These are phyloP conservation scores for Sebastes umbrosus DNA, from an alignment of 2,797 vertebrate genomes.

Conservation along the genomic window DNA sequence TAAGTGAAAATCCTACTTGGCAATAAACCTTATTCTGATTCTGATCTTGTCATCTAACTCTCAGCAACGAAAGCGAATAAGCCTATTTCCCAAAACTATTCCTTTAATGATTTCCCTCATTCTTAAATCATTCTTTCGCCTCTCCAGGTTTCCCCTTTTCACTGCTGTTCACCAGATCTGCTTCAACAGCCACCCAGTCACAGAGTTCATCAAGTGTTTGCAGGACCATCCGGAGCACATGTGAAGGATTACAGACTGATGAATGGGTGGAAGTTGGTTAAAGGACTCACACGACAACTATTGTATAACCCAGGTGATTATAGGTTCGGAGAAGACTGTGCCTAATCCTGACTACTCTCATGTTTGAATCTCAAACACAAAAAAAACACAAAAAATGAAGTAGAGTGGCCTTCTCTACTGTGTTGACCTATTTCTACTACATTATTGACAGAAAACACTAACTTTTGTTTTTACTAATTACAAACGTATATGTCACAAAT, in stretches of 20 bases:
- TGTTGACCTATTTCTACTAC: neutral
- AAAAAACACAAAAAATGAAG: neutral
- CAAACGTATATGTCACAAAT: neutral
- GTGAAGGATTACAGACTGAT: constrained; percentile 62
- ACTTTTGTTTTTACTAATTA: neutral
- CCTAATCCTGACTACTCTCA: neutral
- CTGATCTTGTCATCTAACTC: neutral
- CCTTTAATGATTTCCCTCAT: neutral
- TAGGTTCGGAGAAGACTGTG: neutral
- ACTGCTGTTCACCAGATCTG: constrained; percentile 92
- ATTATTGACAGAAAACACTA: neutral
- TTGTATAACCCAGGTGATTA: neutral
- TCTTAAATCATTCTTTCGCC: neutral
- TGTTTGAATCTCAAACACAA: constrained; percentile 11
- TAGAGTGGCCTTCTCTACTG: neutral
- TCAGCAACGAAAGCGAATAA: neutral
- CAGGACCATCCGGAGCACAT: constrained; percentile 96
- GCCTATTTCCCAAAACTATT: neutral
- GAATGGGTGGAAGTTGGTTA: neutral
- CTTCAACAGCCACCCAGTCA: constrained; percentile 88
- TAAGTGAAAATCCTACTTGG: no score
- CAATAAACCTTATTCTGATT: no score
- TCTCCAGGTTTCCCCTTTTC: constrained; percentile 93
- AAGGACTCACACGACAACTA: constrained; percentile 26
- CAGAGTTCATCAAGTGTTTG: constrained; percentile 91